Evolutionary conservation across 2,888 invertebrate species (phyloP), one percentile per base, ranked within the genome.

Genomic region (Nematopogon swammerdamellus): DNA sequence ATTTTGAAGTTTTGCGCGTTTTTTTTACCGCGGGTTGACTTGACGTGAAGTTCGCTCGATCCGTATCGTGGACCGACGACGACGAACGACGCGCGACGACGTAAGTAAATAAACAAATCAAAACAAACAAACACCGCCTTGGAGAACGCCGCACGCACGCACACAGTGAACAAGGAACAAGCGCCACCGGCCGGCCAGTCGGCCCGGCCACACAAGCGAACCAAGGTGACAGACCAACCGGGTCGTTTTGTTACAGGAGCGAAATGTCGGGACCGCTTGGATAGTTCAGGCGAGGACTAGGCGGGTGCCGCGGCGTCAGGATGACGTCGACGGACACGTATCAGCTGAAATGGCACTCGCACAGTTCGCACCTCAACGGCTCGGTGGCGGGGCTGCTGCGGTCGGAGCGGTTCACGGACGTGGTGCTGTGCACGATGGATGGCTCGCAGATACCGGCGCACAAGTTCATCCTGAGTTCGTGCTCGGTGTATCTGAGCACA

Each of bases 291-390:
- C 25, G 25, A 8, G 8, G 25, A 8, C 44, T 6, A 17, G 16
- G 44, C 18, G 5, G 18, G 44, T 11, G 44, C 18, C 18, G 8
- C 44, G 44, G 44, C 18, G 44, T 18, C 44, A 65, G 57, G 57
- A 79, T 80, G 73, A 80, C 77, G 58, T 74, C 80, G 53, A 80
- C 84, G 60, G 92, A 92, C 70, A 92, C 91, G 60, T 92, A 92
- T 70, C 92, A 92, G 71, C 80, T 92, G 49, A 92, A 92, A 81
- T 92, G 92, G 92, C 90, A 92, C 70, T 91, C 91, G 57, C 92
- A 91, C 79, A 85, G 88, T 60, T 84, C 88, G 25, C 90, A 92
- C 73, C 80, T 92, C 60, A 91, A 92, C 71, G 86, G 89, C 48
- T 91, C 91, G 54, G 88, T 92, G 47, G 88, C 92, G 52, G 86